Conservation (phyloP, 2,888 invertebrate genomes). For the Phymatocera aterrima region DNA sequence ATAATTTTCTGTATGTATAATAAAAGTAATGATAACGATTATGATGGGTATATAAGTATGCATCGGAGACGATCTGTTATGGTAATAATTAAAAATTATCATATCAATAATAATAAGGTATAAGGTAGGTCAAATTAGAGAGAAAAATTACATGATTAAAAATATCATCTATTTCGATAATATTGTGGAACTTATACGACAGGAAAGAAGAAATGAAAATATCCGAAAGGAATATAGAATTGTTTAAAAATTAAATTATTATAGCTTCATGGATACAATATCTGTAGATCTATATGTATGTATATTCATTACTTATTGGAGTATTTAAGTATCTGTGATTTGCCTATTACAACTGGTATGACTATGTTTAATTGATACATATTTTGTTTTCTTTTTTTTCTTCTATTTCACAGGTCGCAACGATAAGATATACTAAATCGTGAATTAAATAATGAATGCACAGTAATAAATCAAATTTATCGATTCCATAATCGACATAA, state of each 20-base stretch:
- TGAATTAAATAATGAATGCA: no score
- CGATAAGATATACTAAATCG: no score
- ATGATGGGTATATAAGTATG: no score
- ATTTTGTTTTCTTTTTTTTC: background rate
- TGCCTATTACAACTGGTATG: no score
- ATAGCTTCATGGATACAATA: no score
- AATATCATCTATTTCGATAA: background rate
- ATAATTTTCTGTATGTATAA: no score
- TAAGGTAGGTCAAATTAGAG: background rate
- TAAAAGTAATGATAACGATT: background rate
- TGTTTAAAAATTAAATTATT: slow-evolving; percentile 14
- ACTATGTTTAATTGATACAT: slow-evolving; percentile 5
- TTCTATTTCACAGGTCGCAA: no score
- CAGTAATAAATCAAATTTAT: no score
- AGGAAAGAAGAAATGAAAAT: background rate
- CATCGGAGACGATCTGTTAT: no score
- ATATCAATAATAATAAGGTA: slow-evolving; percentile 51
- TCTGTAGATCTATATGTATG: slow-evolving; percentile 56
- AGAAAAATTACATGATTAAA: background rate
- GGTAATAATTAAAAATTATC: slow-evolving; percentile 37
- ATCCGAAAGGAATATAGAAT: background rate
- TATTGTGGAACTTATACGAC: background rate
- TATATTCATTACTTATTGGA: slow-evolving; percentile 51
- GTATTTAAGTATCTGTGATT: slow-evolving; percentile 62
- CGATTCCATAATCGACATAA: no score